phyloP scores from a whole-genome alignment of 2,888 invertebrate genomes.

The Polydrusus pterygomalis region DNA sequence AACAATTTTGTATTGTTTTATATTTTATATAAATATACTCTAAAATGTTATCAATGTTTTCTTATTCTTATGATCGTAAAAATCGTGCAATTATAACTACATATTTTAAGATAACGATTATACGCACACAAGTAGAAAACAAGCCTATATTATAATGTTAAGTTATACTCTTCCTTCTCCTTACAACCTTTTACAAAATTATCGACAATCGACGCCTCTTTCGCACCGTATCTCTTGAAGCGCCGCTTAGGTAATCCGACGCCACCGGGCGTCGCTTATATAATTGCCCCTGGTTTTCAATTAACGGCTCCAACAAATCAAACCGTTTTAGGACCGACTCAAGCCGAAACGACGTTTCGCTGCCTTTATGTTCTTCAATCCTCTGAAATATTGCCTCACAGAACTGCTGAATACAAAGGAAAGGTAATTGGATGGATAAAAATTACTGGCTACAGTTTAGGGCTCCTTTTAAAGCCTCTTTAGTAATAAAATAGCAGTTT shows the following conservation, averaged over 20 bases:
- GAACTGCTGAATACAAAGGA: constrained; percentile 72
- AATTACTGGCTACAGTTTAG: constrained; percentile 63
- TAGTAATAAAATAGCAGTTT: constrained; percentile 15
- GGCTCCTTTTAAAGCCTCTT: constrained; percentile 18
- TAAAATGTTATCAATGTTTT: too few species aligned
- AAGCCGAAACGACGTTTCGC: constrained; percentile 61
- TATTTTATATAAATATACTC: too few species aligned
- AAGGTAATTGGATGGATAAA: constrained; percentile 72
- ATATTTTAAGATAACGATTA: too few species aligned
- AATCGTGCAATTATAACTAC: too few species aligned
- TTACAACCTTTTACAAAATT: constrained; percentile 2
- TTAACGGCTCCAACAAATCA: constrained; percentile 75
- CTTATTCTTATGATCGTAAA: too few species aligned
- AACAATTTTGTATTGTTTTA: too few species aligned
- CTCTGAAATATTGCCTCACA: constrained; percentile 71
- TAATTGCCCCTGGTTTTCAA: constrained; percentile 74
- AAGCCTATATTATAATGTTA: neutral
- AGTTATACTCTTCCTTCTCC: neutral
- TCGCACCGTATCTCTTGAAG: constrained; percentile 30
- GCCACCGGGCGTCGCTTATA: constrained; percentile 64
- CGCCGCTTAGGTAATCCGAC: constrained; percentile 56
- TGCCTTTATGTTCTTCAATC: constrained; percentile 71
- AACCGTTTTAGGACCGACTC: constrained; percentile 71
- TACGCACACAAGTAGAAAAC: neutral
- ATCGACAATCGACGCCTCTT: constrained; percentile 31